phyloP scores from a whole-genome alignment of 2,113 vertebrate genomes.

The Dasyornis broadbenti region DNA sequence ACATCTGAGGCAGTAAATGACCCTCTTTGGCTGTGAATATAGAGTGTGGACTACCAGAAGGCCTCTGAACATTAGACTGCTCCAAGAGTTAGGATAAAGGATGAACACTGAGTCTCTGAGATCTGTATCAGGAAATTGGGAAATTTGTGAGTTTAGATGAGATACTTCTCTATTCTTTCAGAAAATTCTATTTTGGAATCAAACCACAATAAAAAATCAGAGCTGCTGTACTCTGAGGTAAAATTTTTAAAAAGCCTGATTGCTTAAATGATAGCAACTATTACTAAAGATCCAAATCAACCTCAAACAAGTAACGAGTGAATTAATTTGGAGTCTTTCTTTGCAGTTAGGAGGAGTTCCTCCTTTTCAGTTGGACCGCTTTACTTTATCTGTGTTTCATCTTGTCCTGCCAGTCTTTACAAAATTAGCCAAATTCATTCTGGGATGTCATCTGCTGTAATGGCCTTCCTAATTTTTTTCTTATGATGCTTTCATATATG shows the following conservation, averaged over 20 bases:
- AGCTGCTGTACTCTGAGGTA: neutral
- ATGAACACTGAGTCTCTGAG: neutral
- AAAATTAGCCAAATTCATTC: neutral
- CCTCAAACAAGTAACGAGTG: neutral
- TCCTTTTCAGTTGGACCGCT: neutral
- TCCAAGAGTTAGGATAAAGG: neutral
- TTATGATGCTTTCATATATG: neutral
- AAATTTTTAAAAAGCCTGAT: neutral
- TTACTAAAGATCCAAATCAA: neutral
- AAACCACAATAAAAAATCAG: neutral
- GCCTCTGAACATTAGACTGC: neutral
- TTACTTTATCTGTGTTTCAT: neutral
- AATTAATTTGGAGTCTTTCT: neutral
- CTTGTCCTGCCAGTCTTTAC: neutral
- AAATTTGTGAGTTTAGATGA: neutral
- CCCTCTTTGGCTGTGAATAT: neutral
- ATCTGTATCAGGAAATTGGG: neutral
- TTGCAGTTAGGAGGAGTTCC: neutral
- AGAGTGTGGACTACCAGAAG: neutral
- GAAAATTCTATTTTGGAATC: neutral
- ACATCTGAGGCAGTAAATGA: neutral
- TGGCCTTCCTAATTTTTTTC: neutral
- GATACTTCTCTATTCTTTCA: neutral
- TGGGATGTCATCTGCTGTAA: neutral
- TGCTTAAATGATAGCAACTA: neutral